These are phyloP conservation scores for Lordiphosa stackelbergi DNA, from an alignment of 1,140 invertebrate genomes.

Conservation along the genomic window DNA sequence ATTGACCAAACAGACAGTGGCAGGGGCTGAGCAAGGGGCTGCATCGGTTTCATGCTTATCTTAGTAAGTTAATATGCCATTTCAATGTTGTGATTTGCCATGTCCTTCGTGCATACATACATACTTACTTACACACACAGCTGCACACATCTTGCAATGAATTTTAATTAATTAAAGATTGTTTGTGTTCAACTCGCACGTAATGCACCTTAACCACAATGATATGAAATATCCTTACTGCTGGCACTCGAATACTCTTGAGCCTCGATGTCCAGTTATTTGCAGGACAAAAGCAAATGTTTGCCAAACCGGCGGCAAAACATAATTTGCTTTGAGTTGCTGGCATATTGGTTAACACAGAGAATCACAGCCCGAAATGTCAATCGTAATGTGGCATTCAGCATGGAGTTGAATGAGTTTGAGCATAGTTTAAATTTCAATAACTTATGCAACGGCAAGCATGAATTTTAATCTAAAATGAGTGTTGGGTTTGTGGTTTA, in stretches of 20 bases:
- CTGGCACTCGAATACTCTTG: too few relatives aligned
- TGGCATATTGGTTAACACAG: constrained; percentile 1
- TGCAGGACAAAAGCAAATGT: constrained; percentile 24
- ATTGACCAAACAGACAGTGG: constrained; percentile 17
- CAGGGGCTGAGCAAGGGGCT: constrained; percentile 5
- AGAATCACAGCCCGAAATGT: constrained; percentile 5
- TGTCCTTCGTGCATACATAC: constrained; percentile 3
- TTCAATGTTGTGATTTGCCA: constrained; percentile 60
- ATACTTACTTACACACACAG: background rate
- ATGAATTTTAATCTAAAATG: too few relatives aligned
- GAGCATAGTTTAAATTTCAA: too few relatives aligned
- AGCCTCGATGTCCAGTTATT: too few relatives aligned
- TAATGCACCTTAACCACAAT: constrained; percentile 55
- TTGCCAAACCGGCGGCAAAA: constrained; percentile 32
- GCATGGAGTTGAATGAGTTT: too few relatives aligned
- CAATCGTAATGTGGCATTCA: background rate
- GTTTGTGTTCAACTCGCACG: constrained; percentile 43
- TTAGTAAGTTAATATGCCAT: constrained; percentile 73
- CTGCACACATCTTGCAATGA: constrained; percentile 33
- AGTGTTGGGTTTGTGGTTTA: too few relatives aligned
- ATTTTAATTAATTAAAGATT: constrained; percentile 73
- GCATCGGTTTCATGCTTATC: constrained; percentile 42
- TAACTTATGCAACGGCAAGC: too few relatives aligned
- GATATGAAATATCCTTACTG: background rate
- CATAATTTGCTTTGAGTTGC: constrained; percentile 27